Conservation (phyloP, 2,888 invertebrate species). For the Steinernema scapterisci region DNA sequence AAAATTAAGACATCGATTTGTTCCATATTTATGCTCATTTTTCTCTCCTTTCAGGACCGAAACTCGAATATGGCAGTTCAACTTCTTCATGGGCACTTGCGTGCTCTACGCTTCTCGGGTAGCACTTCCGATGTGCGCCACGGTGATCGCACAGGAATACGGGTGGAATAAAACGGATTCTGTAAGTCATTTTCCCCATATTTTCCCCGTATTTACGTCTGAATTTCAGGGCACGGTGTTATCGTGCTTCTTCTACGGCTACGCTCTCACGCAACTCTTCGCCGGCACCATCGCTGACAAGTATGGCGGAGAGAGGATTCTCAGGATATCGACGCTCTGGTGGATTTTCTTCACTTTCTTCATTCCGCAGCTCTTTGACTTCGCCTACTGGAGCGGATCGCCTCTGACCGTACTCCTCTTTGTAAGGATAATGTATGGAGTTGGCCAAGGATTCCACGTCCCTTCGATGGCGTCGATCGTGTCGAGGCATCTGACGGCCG, state of each 20-base stretch:
- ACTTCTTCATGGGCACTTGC: slow-evolving; percentile 75
- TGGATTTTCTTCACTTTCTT: slow-evolving; percentile 57
- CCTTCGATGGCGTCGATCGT: slow-evolving; percentile 77
- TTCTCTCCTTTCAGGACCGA: slow-evolving; percentile 67
- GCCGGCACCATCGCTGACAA: slow-evolving; percentile 71
- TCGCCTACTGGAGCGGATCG: slow-evolving; percentile 71
- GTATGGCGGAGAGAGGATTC: slow-evolving; percentile 75
- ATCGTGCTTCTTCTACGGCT: slow-evolving; percentile 79
- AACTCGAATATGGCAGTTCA: slow-evolving; percentile 73
- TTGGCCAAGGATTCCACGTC: slow-evolving; percentile 77
- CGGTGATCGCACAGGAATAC: slow-evolving; percentile 74
- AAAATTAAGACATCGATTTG: too few species aligned
- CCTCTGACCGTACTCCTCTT: slow-evolving; percentile 73
- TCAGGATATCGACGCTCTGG: slow-evolving; percentile 72
- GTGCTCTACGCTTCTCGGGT: slow-evolving; percentile 76
- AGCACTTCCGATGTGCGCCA: slow-evolving; percentile 75
- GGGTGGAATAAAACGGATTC: slow-evolving; percentile 77
- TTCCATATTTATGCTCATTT: not conserved
- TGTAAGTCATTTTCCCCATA: too few species aligned
- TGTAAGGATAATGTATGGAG: slow-evolving; percentile 74
- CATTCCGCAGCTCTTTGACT: slow-evolving; percentile 66
- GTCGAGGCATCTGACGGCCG: slow-evolving; percentile 74
- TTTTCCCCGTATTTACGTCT: not conserved
- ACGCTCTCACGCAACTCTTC: slow-evolving; percentile 74
- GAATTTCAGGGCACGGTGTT: slow-evolving; percentile 74